Conservation (phyloP, 2,888 invertebrate genomes). For the Diarsia rubi region DNA sequence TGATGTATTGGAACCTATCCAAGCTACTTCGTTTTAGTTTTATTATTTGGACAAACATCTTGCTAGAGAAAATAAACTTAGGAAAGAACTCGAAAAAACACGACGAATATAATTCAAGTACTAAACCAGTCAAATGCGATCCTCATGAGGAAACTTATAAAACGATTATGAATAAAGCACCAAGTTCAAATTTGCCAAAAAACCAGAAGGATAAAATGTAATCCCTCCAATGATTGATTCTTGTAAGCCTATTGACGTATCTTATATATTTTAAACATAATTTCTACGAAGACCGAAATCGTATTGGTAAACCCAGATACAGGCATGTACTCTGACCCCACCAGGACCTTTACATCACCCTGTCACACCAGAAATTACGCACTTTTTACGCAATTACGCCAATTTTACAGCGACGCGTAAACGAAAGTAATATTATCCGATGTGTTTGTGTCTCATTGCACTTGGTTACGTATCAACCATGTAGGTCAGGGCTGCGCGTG, state of each 20-base stretch:
- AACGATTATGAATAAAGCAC: not conserved
- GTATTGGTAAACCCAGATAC: not conserved
- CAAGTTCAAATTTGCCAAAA: not conserved
- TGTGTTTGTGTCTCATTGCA: conserved; percentile 69
- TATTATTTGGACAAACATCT: not conserved
- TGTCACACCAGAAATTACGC: conserved; percentile 33
- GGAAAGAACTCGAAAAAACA: not conserved
- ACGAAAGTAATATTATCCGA: conserved; percentile 66
- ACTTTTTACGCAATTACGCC: conserved; percentile 56
- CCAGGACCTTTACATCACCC: conserved; percentile 19
- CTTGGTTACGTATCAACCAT: conserved; percentile 64
- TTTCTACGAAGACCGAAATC: not conserved
- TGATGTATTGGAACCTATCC: not conserved
- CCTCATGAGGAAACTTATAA: too few species aligned
- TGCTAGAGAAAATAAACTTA: not conserved
- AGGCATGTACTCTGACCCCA: conserved; percentile 24
- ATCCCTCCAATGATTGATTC: not conserved
- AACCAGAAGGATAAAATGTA: not conserved
- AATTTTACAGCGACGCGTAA: conserved; percentile 54
- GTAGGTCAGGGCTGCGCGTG: conserved; percentile 67
- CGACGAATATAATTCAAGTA: not conserved
- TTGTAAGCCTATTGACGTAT: not conserved
- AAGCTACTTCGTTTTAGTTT: not conserved
- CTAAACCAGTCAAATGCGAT: not conserved
- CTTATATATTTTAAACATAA: too few species aligned